Evolutionary conservation across 2,113 vertebrate species (phyloP), one percentile per base, ranked within the genome.

Genomic region (Chaetodon auriga): DNA sequence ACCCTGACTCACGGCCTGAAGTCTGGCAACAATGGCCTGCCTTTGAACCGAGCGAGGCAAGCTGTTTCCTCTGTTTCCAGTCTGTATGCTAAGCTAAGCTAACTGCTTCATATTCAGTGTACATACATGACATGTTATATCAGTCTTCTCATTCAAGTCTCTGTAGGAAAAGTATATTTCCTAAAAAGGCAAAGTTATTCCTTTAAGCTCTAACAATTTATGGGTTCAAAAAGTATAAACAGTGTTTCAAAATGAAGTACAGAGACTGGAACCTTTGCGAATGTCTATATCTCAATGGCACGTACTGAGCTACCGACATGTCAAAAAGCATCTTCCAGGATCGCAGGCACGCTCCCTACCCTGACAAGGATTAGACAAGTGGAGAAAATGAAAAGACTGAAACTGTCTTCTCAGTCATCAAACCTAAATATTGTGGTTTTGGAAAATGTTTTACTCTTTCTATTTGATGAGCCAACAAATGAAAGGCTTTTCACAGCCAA

Each of bases 401-500:
- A 86, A 48, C 70, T 62, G 61, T 75, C 76, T 73, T 61, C 66
- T 60, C 58, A 76, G 81, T 83, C 89, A 88, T 68, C 77, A 87
- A 89, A 81, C 77, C 80, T 82, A 81, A 92, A 90, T 88, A 82
- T 55, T 65, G 51, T 35, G 13, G 43, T 73, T 89, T 87, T 82
- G 14, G 81, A 81, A 77, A 80, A 81, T 5, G 7, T 12, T 78
- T 76, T 41, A 71, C 78, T 35, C 49, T 75, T 71, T 81, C 68
- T 61, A 18, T 83, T 70, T 87, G 84, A 79, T 3, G 19, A 87
- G 81, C 86, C 83, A 89, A 85, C 81, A 87, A 86, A 92, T 75
- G 82, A 81, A 91, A 87, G 78, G 87, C 84, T 87, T 85, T 87
- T 90, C 87, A 87, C 55, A 80, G 45, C 73, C 84, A 89, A 93